Base-by-base conservation (phyloP, 2,113 vertebrate genomes). In the Corynorhinus townsendii region DNA sequence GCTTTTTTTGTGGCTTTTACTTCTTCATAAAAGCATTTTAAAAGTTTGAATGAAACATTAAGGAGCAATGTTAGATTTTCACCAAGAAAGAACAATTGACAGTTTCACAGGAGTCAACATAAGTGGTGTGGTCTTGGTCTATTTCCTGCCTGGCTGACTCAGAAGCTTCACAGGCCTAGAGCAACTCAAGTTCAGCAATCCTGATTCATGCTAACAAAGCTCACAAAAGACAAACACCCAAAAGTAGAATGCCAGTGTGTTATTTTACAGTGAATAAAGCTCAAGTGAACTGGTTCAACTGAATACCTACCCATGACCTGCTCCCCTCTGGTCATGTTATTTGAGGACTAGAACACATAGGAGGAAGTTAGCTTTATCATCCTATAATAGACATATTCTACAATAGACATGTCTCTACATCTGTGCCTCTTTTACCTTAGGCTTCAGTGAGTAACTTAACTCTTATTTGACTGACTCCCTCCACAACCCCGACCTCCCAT, bases 21-120 rank as follows among this genome's bases (percentile, higher is more conserved):
- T 90, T 64, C 17, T 88, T 72, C n/a, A 75, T 69, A 82, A 89
- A 95, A 52, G 4, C 15, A 71, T 10, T 71, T 14, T 52, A 83
- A 84, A 91, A 19, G 8, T 91, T 45, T 75, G 69, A 83, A 69
- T 69, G 47, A 86, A 95, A 85, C 91, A 77, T 82, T 62, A 76
- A 88, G 11, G 15, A 19, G 11, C 75, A 1, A 71, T 19, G 10
- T 54, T 81, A 68, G 47, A 87, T 79, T 93, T 87, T 91, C 54
- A 83, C 43, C 19, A 71, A 83, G 81, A 91, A 64, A 75, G 54
- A 72, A 81, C 22, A 82, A 19, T 9, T 1, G 10, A 52, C 49
- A 33, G 3, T 54, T 77, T 71, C 28, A 38, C n/a, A 62, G 66
- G 8, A 86, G 59, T 12, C 40, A 85, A 56, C 16, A 52, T 43